Percentiles rank a stretch among this genome's conserved stretches.
phyloP scores from a whole-genome alignment of 92 coral and sea anemone genomes.

The Parazoanthus swiftii region DNA sequence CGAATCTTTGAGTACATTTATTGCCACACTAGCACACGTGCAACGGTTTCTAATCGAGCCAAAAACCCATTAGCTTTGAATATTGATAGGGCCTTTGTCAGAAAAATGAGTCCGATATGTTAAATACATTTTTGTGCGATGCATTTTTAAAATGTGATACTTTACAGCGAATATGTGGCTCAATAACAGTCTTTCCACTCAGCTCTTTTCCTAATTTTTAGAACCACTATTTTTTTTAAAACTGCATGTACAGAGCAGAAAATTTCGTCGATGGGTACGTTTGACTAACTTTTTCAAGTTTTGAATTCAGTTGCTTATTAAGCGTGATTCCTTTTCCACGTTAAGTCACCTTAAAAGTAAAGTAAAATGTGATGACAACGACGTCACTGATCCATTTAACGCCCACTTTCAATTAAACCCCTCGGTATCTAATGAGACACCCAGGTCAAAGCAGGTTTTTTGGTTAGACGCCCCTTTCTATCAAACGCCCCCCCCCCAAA shows the following conservation, averaged over 20 bases:
- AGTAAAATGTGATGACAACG: too few relatives aligned
- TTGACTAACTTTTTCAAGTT: constrained; percentile 11
- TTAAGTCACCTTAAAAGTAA: too few relatives aligned
- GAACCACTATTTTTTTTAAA: neutral
- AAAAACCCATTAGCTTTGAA: neutral
- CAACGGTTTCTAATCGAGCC: neutral
- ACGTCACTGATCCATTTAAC: too few relatives aligned
- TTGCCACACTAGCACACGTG: constrained; percentile 31
- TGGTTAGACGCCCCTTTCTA: too few relatives aligned
- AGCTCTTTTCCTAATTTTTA: neutral
- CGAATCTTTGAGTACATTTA: constrained; percentile 23
- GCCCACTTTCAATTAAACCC: too few relatives aligned
- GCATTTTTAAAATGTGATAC: neutral
- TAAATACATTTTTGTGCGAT: constrained; percentile 15
- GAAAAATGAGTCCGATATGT: constrained; percentile 16
- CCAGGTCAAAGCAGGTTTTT: too few relatives aligned
- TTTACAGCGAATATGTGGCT: constrained; percentile 15
- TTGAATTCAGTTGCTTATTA: neutral
- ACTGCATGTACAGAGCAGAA: constrained; percentile 31
- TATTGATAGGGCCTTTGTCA: constrained; percentile 16
- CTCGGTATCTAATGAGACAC: too few relatives aligned
- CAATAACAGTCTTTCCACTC: neutral
- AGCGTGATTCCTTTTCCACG: too few relatives aligned
- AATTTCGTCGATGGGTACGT: neutral
- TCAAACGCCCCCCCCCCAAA: too few relatives aligned